A percentile compares a stretch with the other conserved stretches of the same genome.
Evolutionary conservation across 1,140 invertebrate species (phyloP).

Genomic region (Hermatobates lingyangjiaoensis): DNA sequence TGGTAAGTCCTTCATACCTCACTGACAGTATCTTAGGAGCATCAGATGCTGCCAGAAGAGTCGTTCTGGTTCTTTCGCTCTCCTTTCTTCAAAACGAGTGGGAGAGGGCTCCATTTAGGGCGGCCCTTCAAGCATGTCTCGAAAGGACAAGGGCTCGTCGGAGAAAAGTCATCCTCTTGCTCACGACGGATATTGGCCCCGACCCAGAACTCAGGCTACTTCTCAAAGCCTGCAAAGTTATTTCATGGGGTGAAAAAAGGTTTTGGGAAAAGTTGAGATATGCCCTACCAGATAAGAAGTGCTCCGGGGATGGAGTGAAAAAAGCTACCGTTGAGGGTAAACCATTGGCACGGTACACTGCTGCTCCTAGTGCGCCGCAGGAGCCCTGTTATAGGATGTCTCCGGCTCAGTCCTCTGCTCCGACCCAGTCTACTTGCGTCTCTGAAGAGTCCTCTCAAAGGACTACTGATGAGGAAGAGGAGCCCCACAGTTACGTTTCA

Average conservation of each 20-base stretch:
- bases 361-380: constrained; percentile 28
- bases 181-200: constrained; percentile 42
- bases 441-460: constrained; percentile 36
- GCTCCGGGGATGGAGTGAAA: constrained; percentile 9
- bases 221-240: constrained; percentile 63
- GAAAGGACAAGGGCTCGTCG: constrained; percentile 30
- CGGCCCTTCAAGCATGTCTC: constrained; percentile 39
- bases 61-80: constrained; percentile 52
- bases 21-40: constrained; percentile 56
- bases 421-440: constrained; percentile 40
- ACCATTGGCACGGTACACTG: constrained; percentile 29
- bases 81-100: constrained; percentile 55
- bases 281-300: constrained; percentile 52
- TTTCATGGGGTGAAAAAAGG: constrained; percentile 65
- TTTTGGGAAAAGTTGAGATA: constrained; percentile 82
- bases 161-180: constrained; percentile 53
- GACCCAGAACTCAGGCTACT: constrained; percentile 66
- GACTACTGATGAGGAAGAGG: constrained; percentile 35
- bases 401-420: constrained; percentile 25
- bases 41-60: constrained; percentile 49
- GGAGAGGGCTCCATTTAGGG: constrained; percentile 47
- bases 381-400: constrained; percentile 29
- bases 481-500: constrained; percentile 27
- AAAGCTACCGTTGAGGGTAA: constrained; percentile 21
- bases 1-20: constrained; percentile 38